These are phyloP conservation scores for Nothobranchius furzeri DNA, from an alignment of 2,113 vertebrate species.

Conservation along the genomic window DNA sequence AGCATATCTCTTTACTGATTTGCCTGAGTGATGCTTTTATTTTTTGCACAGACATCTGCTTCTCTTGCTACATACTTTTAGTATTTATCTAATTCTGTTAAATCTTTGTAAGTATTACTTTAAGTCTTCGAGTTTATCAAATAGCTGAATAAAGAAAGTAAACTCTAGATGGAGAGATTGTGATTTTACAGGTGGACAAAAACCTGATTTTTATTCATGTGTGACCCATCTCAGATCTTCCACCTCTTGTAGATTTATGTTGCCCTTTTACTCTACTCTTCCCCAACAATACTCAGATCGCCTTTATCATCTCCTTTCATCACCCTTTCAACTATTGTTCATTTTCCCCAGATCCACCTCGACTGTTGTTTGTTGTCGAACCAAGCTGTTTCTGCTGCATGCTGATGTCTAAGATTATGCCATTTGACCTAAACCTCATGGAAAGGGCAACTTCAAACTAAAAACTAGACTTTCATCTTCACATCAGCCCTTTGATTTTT, in stretches of 20 bases:
- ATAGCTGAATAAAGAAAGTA: no score
- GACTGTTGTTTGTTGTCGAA: slow-evolving; percentile 5
- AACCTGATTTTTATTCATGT: neutral
- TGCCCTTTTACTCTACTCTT: slow-evolving; percentile 22
- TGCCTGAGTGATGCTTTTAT: no score
- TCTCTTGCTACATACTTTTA: no score
- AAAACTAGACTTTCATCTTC: slow-evolving; percentile 69
- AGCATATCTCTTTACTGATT: no score
- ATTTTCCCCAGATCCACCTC: neutral
- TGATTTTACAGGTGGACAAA: slow-evolving; percentile 6
- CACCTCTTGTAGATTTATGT: slow-evolving; percentile 27
- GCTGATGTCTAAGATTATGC: slow-evolving; percentile 49
- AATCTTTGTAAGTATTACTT: no score
- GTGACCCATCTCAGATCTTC: slow-evolving; percentile 46
- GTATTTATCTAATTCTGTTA: no score
- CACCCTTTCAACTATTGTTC: slow-evolving; percentile 49
- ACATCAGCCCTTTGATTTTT: slow-evolving; percentile 35
- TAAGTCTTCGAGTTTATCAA: no score
- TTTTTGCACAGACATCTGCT: no score
- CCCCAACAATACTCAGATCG: slow-evolving; percentile 36
- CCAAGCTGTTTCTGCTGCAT: slow-evolving; percentile 32
- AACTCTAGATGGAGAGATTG: neutral
- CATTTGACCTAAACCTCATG: slow-evolving; percentile 33
- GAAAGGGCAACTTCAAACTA: slow-evolving; percentile 55
- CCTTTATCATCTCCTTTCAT: slow-evolving; percentile 45